Evolutionary conservation across 2,888 invertebrate species (phyloP).

Genomic region (Coecobrya sp.): DNA sequence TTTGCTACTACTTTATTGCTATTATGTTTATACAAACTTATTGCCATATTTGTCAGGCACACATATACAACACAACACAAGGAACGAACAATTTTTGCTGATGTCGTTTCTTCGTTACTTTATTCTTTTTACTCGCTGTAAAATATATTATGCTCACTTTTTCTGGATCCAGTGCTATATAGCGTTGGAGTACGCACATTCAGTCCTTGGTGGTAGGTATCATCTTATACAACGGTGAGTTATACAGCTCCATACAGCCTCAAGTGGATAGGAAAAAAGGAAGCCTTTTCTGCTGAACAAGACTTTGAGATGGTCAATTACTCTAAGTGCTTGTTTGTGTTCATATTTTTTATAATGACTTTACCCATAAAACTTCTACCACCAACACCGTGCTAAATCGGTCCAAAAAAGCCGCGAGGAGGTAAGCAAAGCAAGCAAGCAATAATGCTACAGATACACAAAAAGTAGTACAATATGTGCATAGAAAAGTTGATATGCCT

Average conservation of each 20-base stretch:
- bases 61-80: conserved; percentile 39
- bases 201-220: background rate
- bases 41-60: conserved; percentile 63
- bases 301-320: conserved; percentile 85
- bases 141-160: conserved; percentile 39
- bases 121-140: conserved; percentile 45
- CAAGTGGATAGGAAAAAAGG: conserved; percentile 78
- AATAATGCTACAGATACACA: conserved; percentile 56
- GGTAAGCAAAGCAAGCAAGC: conserved; percentile 76
- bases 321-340: conserved; percentile 86
- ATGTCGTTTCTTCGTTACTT: conserved; percentile 67
- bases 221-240: background rate
- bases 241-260: conserved; percentile 43
- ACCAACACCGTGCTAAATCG: conserved; percentile 79
- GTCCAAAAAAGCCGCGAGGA: conserved; percentile 80
- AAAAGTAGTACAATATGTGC: background rate
- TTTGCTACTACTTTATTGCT: conserved; percentile 7
- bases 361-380: conserved; percentile 82
- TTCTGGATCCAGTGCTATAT: conserved; percentile 33
- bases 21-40: conserved; percentile 66
- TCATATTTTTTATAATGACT: conserved; percentile 85
- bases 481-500: conserved; percentile 15
- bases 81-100: conserved; percentile 69
- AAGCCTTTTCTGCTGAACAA: conserved; percentile 80
- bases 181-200: background rate